Percentiles rank a stretch among this genome's conserved stretches.
Evolutionary conservation across 1,140 invertebrate genomes (phyloP).

Genomic region (Drosophila athabasca): DNA sequence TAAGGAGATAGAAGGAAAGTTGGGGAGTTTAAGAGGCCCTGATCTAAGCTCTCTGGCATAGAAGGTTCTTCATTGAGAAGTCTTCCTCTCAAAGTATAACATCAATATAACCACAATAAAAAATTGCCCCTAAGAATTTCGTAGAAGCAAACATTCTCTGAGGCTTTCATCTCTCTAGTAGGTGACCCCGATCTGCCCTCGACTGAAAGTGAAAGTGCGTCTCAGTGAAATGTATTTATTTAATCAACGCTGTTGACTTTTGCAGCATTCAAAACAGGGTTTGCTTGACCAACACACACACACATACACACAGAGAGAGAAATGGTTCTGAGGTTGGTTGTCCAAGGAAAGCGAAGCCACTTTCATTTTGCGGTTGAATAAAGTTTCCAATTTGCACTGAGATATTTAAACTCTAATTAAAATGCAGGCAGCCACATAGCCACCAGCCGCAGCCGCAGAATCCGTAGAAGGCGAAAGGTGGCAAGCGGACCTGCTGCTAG

Average conservation of each 20-base stretch:
- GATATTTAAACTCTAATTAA: constrained; percentile 82
- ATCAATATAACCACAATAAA: too few species aligned
- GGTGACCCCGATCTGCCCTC: too few species aligned
- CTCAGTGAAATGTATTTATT: constrained; percentile 37
- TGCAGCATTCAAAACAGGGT: constrained; percentile 57
- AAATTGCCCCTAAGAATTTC: too few species aligned
- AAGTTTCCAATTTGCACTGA: constrained; percentile 78
- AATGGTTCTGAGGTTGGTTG: constrained; percentile 8
- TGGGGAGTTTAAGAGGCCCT: too few species aligned
- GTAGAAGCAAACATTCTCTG: too few species aligned
- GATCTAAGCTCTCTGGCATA: too few species aligned
- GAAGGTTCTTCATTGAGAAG: too few species aligned
- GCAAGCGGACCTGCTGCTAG: constrained; percentile 12
- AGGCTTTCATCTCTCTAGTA: too few species aligned
- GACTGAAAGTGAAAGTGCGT: constrained; percentile 4
- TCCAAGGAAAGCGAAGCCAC: constrained; percentile 66
- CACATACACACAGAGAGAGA: constrained; percentile 1
- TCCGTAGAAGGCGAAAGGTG: background rate
- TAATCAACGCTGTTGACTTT: constrained; percentile 65
- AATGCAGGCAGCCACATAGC: constrained; percentile 49
- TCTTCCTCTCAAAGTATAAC: too few species aligned
- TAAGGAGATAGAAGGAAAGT: too few species aligned
- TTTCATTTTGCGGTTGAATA: constrained; percentile 76
- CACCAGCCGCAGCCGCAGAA: background rate
- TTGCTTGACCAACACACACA: constrained; percentile 33